phyloP scores from a whole-genome alignment of 2,113 vertebrate species.

The Megaceryle torquata region DNA sequence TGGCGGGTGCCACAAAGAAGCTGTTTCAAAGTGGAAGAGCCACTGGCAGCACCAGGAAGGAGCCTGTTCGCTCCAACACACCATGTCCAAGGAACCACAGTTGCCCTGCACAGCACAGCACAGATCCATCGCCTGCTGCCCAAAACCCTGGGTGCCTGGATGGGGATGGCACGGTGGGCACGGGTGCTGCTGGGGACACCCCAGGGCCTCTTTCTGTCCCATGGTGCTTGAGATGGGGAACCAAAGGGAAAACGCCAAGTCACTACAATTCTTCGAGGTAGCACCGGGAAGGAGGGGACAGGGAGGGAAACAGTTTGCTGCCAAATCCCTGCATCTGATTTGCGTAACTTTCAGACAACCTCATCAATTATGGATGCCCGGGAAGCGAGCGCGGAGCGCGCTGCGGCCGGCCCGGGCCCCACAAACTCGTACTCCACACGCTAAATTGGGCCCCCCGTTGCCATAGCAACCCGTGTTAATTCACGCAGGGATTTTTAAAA shows the following conservation, averaged over 20 bases:
- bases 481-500: constrained; percentile 59
- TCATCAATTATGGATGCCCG: constrained; percentile 67
- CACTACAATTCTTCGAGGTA: constrained; percentile 60
- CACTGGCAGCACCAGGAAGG: rapidly evolving
- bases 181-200: neutral
- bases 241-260: constrained; percentile 51
- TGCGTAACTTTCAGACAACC: constrained; percentile 67
- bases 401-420: constrained; percentile 41
- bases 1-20: neutral
- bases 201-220: neutral
- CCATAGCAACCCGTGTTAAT: constrained; percentile 61
- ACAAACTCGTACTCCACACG: neutral
- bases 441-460: constrained; percentile 31
- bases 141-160: rapidly evolving
- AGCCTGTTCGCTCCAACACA: neutral
- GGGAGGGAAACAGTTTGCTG: constrained; percentile 37
- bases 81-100: rapidly evolving
- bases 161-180: rapidly evolving
- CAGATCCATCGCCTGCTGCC: neutral
- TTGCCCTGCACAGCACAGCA: rapidly evolving
- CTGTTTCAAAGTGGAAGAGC: neutral
- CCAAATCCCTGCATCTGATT: constrained; percentile 63
- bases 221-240: rapidly evolving
- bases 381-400: neutral
- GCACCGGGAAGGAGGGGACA: constrained; percentile 29